phyloP scores from a whole-genome alignment of 1,140 invertebrate genomes.

The Marisa cornuarietis region DNA sequence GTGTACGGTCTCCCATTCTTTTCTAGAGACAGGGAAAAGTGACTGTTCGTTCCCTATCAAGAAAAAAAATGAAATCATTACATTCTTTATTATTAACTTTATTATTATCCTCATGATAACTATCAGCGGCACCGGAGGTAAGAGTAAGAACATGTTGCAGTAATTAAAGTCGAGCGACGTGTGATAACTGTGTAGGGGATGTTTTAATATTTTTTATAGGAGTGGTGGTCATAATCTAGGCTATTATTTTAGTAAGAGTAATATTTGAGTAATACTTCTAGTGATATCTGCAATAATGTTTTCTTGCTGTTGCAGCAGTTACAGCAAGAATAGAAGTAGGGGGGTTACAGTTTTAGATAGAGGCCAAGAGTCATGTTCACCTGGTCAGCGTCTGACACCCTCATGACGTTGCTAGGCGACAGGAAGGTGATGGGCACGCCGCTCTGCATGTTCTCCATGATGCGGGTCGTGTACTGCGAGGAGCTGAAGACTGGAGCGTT shows the following conservation, averaged over 20 bases:
- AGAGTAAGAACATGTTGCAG: neutral
- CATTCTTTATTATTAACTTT: neutral
- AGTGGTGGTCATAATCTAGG: too few species aligned
- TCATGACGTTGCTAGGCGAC: slow-evolving; percentile 77
- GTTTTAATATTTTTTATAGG: neutral
- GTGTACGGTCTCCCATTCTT: slow-evolving; percentile 78
- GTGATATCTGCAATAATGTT: too few species aligned
- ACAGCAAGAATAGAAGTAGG: too few species aligned
- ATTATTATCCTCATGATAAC: too few species aligned
- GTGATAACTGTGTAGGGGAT: neutral
- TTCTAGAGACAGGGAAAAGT: slow-evolving; percentile 84
- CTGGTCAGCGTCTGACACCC: slow-evolving; percentile 93
- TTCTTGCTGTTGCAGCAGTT: too few species aligned
- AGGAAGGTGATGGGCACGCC: slow-evolving; percentile 83
- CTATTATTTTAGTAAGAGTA: too few species aligned
- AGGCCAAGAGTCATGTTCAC: slow-evolving; percentile 65
- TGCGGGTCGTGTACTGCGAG: slow-evolving; percentile 82
- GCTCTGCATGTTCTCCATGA: slow-evolving; percentile 91
- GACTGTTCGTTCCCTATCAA: slow-evolving; percentile 88
- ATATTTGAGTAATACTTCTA: too few species aligned
- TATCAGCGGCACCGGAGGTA: too few species aligned
- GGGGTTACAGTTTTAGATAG: too few species aligned
- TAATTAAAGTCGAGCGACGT: too few species aligned
- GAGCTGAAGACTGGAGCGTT: slow-evolving; percentile 87
- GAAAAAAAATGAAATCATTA: slow-evolving; percentile 18